phyloP scores from a whole-genome alignment of 2,888 invertebrate genomes.

The Frankliniella fusca region DNA sequence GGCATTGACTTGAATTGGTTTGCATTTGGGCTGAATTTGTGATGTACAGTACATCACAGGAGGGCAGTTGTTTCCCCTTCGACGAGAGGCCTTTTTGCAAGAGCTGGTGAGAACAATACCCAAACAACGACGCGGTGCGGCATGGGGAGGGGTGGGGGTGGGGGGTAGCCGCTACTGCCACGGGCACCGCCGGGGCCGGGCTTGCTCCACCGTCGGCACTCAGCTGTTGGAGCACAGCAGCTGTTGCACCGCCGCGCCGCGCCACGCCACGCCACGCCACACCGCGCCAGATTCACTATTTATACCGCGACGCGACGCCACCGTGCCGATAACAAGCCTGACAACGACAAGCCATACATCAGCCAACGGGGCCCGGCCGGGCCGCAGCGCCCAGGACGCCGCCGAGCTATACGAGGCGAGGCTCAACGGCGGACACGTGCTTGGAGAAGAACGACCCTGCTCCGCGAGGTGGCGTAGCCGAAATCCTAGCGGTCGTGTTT shows the following conservation, averaged over 20 bases:
- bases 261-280: background rate
- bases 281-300: background rate
- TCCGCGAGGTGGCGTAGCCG: no score
- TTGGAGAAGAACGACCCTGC: no score
- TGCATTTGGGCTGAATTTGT: background rate
- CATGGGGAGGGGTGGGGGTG: background rate
- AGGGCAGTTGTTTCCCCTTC: background rate
- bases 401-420: no score
- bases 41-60: background rate
- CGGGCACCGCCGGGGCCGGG: no score
- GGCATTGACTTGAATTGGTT: constrained; percentile 43
- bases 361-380: background rate
- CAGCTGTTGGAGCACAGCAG: background rate
- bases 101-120: background rate
- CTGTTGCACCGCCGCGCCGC: background rate
- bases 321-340: constrained; percentile 6
- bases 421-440: no score
- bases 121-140: background rate
- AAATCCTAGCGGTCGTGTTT: no score
- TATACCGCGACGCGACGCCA: constrained; percentile 10
- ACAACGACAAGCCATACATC: background rate
- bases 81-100: background rate
- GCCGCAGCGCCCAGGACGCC: background rate
- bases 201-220: background rate
- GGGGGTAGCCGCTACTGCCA: background rate